These are phyloP conservation scores for Desmodus rotundus DNA, from an alignment of 2,113 vertebrate species.

Conservation along the genomic window DNA sequence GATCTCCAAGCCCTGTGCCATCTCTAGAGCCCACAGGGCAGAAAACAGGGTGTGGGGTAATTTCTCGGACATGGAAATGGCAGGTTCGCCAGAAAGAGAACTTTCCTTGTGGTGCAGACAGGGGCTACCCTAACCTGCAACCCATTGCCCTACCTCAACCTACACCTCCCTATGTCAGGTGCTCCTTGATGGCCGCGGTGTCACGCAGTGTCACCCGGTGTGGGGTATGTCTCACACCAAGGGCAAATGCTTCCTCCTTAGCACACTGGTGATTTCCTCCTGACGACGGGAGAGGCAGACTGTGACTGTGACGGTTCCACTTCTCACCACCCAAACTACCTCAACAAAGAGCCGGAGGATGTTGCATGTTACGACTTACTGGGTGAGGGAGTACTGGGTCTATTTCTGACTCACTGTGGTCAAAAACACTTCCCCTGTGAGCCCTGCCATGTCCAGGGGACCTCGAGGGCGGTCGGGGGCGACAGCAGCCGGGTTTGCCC, in stretches of 20 bases:
- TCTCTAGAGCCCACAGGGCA: neutral
- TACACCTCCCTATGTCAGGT: neutral
- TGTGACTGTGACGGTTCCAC: neutral
- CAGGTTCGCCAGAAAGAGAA: neutral
- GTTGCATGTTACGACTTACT: neutral
- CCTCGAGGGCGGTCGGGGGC: neutral
- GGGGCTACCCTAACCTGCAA: neutral
- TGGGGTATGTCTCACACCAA: neutral
- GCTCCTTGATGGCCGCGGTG: neutral
- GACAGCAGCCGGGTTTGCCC: neutral
- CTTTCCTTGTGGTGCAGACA: neutral
- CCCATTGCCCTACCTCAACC: neutral
- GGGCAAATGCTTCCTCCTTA: conserved; percentile 12
- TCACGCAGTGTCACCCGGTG: neutral
- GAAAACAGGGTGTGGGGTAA: neutral
- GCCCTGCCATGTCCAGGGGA: neutral
- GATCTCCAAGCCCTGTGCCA: too few species aligned
- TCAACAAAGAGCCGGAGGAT: neutral
- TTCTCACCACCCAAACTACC: neutral
- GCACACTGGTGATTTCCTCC: neutral
- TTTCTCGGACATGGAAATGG: neutral
- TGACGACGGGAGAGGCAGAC: neutral
- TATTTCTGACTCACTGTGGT: conserved; percentile 67
- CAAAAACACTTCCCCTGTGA: conserved; percentile 53
- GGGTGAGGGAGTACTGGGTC: neutral